Evolutionary conservation across 1,140 invertebrate species (phyloP).

Genomic region (Drosophila tristis): DNA sequence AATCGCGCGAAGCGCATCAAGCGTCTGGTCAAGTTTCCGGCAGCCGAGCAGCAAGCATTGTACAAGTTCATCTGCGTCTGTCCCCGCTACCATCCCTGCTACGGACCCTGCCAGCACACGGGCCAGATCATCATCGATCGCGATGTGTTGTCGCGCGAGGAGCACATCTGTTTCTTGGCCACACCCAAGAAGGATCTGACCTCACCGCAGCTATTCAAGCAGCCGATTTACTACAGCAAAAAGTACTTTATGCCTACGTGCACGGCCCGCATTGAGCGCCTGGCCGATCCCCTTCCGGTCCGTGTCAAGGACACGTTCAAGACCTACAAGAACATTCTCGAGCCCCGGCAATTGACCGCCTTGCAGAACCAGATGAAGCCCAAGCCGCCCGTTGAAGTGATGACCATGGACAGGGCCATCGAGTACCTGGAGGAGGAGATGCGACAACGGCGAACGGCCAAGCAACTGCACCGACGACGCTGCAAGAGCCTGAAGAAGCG

Average conservation of each 20-base stretch:
- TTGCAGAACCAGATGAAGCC: slow-evolving; percentile 61
- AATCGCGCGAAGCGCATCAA: slow-evolving; percentile 58
- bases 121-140: slow-evolving; percentile 78
- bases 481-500: slow-evolving; percentile 61
- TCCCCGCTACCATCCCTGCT: slow-evolving; percentile 63
- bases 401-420: slow-evolving; percentile 66
- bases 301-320: slow-evolving; percentile 56
- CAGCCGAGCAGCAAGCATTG: slow-evolving; percentile 40
- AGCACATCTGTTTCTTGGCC: slow-evolving; percentile 73
- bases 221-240: slow-evolving; percentile 52
- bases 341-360: slow-evolving; percentile 38
- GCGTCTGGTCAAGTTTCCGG: slow-evolving; percentile 58
- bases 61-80: slow-evolving; percentile 72
- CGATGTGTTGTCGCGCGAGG: slow-evolving; percentile 70
- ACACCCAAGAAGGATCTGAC: slow-evolving; percentile 67
- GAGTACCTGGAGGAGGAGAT: slow-evolving; percentile 73
- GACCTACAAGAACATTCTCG: slow-evolving; percentile 49
- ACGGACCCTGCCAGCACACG: slow-evolving; percentile 66
- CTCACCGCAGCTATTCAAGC: slow-evolving; percentile 22
- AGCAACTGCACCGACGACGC: slow-evolving; percentile 45
- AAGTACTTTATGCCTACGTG: slow-evolving; percentile 61
- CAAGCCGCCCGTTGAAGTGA: slow-evolving; percentile 57
- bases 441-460: slow-evolving; percentile 57
- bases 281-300: slow-evolving; percentile 64
- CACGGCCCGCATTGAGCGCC: slow-evolving; percentile 68